Percentiles rank a stretch among this genome's conserved stretches.
Conservation (phyloP, 2,888 invertebrate genomes). For the Sphaerophoria rueppellii region DNA sequence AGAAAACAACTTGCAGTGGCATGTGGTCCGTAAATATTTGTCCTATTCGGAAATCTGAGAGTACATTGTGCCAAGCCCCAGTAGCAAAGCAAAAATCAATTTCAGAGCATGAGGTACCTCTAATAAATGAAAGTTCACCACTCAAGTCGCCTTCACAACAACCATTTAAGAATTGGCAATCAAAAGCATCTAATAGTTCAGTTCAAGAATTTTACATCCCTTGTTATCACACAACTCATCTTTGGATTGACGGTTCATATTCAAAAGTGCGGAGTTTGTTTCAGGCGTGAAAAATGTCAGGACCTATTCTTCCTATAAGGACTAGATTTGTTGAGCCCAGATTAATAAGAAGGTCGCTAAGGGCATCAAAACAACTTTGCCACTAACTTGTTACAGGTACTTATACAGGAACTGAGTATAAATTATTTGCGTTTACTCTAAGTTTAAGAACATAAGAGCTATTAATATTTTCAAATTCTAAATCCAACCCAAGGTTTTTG, state of each 20-base stretch:
- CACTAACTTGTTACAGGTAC: conserved; percentile 30
- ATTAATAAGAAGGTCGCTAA: conserved; percentile 17
- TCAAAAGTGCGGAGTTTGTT: background rate
- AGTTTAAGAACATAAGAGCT: background rate
- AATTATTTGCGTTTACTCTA: background rate
- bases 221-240: background rate
- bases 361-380: background rate
- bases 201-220: background rate
- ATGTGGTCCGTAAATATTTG: background rate
- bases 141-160: background rate
- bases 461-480: background rate
- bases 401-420: conserved; percentile 12
- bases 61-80: background rate
- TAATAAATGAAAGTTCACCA: background rate
- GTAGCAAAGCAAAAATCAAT: too few relatives aligned
- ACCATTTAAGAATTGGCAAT: background rate
- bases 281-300: background rate
- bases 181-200: background rate
- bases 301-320: conserved; percentile 8
- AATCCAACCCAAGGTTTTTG: background rate
- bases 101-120: background rate
- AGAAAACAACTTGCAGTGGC: background rate
- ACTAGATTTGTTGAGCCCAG: conserved; percentile 1
- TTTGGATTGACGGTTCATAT: background rate
- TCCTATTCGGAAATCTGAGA: background rate